These are phyloP conservation scores for Lepidothrix coronata DNA, from an alignment of 2,113 vertebrate genomes.

Conservation along the genomic window DNA sequence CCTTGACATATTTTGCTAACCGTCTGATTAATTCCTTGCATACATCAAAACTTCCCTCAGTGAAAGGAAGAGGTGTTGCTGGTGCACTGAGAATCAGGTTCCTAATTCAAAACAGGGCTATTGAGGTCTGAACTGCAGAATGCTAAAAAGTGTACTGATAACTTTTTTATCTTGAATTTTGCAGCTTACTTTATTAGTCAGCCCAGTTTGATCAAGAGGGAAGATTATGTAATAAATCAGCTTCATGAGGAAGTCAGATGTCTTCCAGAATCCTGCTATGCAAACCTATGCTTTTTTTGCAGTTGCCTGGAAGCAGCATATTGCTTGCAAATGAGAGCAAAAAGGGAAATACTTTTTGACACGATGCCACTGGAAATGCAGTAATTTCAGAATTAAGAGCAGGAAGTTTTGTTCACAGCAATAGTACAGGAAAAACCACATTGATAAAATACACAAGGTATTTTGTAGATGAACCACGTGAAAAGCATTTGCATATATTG, in stretches of 20 bases:
- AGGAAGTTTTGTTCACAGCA: conserved; percentile 3
- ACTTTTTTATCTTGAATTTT: not conserved
- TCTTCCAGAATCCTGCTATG: not conserved
- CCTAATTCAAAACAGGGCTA: not conserved
- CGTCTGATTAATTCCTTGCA: not conserved
- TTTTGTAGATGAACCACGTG: not conserved
- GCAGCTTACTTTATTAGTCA: not conserved
- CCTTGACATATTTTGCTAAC: not conserved
- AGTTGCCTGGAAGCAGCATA: not conserved
- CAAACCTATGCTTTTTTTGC: not conserved
- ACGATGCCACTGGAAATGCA: not conserved
- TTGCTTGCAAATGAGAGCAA: not conserved
- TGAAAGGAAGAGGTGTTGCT: not conserved
- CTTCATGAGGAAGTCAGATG: not conserved
- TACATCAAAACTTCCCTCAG: not conserved
- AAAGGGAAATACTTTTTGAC: conserved; percentile 2
- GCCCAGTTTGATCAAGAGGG: not conserved
- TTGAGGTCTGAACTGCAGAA: not conserved
- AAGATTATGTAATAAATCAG: not conserved
- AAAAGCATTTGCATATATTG: not conserved
- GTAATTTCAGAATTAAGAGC: not conserved
- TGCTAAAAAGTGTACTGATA: not conserved
- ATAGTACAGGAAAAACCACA: not conserved
- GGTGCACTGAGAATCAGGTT: not conserved
- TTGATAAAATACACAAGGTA: not conserved